Base-by-base conservation (phyloP, 2,113 vertebrate genomes). In the Sialia sialis region DNA sequence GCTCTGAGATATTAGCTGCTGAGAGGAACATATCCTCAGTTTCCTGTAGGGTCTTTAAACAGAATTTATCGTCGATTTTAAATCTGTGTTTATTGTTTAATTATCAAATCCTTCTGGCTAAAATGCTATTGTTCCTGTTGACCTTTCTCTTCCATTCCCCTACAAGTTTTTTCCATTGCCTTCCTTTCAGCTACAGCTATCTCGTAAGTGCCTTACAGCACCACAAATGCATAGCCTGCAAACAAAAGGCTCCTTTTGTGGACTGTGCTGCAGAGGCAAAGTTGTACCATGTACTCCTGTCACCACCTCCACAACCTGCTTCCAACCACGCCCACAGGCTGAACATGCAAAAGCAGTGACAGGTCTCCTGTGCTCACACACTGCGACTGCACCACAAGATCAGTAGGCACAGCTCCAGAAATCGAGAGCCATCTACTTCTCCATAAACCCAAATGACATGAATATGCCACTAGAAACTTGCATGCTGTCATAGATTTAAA, bases 281-380 rank as follows among this genome's bases (percentile, higher is more conserved):
- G 36, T 38, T 46, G 26, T 19, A 5, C 14, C 3, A 0, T 8
- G 15, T 16, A 3, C 22, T 56, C 38, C 43, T 20, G 1, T n/a
- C 16, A 26, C 17, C 16, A 16, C 8, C 64, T 60, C 39, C 72
- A 34, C 30, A 30, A 2, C 15, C 34, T 48, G 41, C 32, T 43
- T 49, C 81, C 44, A 49, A 0, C 26, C 10, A 4, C 7, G 34
- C 4, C 41, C 4, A 0, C 30, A 54, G 34, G 25, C 25, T 1
- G 43, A 49, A 17, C 10, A 3, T 0, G 2, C 21, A 11, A 16
- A 68, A 21, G 32, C 0, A 0, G 4, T 4, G 23, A 21, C 34
- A n/a, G 5, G 29, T 67, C 30, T 9, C 48, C 21, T 10, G 22
- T 67, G 66, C 49, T 78, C 41, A 6, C 52, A n/a, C 0, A 0